phyloP scores from a whole-genome alignment of 2,888 invertebrate genomes.

The Ophion slaviceki region DNA sequence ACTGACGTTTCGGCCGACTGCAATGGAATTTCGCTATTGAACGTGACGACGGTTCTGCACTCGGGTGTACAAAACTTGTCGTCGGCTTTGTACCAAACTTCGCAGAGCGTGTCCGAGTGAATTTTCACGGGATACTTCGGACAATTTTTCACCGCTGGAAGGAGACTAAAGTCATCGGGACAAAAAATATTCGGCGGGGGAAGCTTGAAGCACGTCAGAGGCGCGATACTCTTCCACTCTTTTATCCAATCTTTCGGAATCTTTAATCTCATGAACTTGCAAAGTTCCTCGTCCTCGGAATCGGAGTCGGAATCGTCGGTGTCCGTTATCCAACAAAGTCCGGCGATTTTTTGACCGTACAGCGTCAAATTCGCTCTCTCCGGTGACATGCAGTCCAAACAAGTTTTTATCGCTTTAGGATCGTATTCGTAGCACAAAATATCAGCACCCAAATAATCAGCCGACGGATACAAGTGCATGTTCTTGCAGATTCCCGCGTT shows the following conservation, averaged over 20 bases:
- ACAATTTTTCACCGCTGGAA: constrained; percentile 83
- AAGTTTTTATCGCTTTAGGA: constrained; percentile 87
- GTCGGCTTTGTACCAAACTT: constrained; percentile 94
- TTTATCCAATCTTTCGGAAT: constrained; percentile 87
- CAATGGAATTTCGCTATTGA: constrained; percentile 88
- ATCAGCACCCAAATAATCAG: constrained; percentile 91
- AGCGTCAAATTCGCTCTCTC: constrained; percentile 89
- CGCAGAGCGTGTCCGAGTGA: constrained; percentile 85
- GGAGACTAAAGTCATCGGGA: constrained; percentile 88
- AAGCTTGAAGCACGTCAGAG: constrained; percentile 86
- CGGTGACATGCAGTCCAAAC: constrained; percentile 87
- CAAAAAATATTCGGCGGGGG: constrained; percentile 90
- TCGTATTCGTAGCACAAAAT: constrained; percentile 91
- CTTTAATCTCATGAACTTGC: constrained; percentile 90
- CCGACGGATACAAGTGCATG: constrained; percentile 92
- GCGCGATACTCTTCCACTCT: constrained; percentile 86
- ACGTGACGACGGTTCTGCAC: constrained; percentile 89
- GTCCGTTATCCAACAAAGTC: background rate
- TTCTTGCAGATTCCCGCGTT: constrained; percentile 90
- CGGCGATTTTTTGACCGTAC: constrained; percentile 86
- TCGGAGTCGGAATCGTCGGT: background rate
- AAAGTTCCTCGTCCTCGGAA: constrained; percentile 85
- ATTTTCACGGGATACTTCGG: constrained; percentile 86
- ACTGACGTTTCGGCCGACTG: constrained; percentile 88
- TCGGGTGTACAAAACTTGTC: constrained; percentile 92